Evolutionary conservation across 1,140 invertebrate species (phyloP).

Genomic region (Bombus superbus): DNA sequence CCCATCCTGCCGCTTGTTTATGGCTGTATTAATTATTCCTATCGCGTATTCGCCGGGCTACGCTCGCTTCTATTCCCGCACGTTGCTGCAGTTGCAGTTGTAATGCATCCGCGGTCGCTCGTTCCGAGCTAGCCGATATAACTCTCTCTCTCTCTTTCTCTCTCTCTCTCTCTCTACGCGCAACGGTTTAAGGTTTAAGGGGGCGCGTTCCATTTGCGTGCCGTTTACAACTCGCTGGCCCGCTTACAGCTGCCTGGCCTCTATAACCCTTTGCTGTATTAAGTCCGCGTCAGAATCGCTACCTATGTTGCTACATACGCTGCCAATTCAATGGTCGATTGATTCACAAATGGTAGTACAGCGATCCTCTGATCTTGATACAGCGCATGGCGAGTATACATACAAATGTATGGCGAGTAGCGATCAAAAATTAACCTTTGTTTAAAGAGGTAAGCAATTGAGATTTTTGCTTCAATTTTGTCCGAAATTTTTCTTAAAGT

Average conservation of each 20-base stretch:
- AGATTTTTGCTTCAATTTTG: too few species aligned
- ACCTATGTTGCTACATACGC: background rate
- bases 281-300: constrained; percentile 8
- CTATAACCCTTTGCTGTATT: constrained; percentile 31
- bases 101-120: constrained; percentile 68
- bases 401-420: background rate
- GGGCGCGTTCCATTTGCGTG: constrained; percentile 66
- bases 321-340: constrained; percentile 18
- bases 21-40: constrained; percentile 75
- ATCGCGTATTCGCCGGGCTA: constrained; percentile 66
- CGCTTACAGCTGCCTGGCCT: constrained; percentile 36
- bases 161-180: background rate
- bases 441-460: background rate
- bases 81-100: constrained; percentile 65
- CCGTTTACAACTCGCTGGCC: constrained; percentile 61
- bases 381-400: too few species aligned
- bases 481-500: too few species aligned
- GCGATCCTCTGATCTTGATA: background rate
- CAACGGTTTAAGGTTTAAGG: constrained; percentile 50
- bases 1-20: constrained; percentile 64
- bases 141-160: background rate
- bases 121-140: constrained; percentile 64
- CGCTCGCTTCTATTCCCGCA: constrained; percentile 60
- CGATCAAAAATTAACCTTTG: background rate
- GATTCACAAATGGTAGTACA: background rate